Percentiles rank a stretch among this genome's conserved stretches.
Conservation (phyloP, 2,888 invertebrate genomes). For the Abrostola tripartita region DNA sequence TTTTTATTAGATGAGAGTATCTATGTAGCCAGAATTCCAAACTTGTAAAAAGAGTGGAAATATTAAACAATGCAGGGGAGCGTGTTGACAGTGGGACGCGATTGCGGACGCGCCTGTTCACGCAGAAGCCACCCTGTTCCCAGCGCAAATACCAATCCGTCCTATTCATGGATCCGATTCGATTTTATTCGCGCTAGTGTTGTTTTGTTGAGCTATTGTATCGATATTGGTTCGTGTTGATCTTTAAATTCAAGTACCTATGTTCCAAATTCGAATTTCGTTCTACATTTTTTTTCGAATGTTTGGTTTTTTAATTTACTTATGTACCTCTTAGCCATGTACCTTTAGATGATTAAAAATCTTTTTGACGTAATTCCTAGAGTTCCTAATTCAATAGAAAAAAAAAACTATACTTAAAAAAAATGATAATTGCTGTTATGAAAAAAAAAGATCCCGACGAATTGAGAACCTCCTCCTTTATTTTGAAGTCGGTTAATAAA, state of each 20-base stretch:
- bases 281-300: not conserved
- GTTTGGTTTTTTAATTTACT: too few species aligned
- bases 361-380: too few species aligned
- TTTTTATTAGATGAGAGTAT: slow-evolving; percentile 6
- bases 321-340: too few species aligned
- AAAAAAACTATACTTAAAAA: too few species aligned
- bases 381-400: too few species aligned
- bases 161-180: slow-evolving; percentile 67
- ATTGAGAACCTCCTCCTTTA: too few species aligned
- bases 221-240: slow-evolving; percentile 25
- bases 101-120: slow-evolving; percentile 63
- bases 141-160: slow-evolving; percentile 67
- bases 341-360: too few species aligned
- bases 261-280: slow-evolving; percentile 3
- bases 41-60: slow-evolving; percentile 28
- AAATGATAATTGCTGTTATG: too few species aligned
- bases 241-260: not conserved
- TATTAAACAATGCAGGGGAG: slow-evolving; percentile 45
- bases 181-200: slow-evolving; percentile 64
- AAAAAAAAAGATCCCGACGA: too few species aligned
- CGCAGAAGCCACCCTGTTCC: slow-evolving; percentile 69
- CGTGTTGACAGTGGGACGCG: slow-evolving; percentile 64
- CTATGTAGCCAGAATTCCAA: slow-evolving; percentile 29
- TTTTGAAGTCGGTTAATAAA: too few species aligned
- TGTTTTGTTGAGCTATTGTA: slow-evolving; percentile 26